Evolutionary conservation across 2,113 vertebrate genomes (phyloP).

Genomic region (Oenanthe melanoleuca): DNA sequence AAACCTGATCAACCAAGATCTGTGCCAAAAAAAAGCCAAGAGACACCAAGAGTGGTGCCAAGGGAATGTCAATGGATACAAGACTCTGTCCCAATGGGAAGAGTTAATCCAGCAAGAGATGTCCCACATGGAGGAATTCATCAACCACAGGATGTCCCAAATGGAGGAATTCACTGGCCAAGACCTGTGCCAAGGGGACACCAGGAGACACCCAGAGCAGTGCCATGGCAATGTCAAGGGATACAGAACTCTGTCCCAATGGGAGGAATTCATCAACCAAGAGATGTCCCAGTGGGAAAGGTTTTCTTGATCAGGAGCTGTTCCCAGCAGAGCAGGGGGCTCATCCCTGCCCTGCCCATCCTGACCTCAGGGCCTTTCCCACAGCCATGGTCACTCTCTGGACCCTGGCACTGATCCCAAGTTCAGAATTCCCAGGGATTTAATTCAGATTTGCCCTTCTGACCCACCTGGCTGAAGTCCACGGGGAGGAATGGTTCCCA

Average conservation of each 20-base stretch:
- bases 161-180: neutral
- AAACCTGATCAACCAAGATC: neutral
- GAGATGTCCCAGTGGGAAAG: neutral
- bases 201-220: neutral
- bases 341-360: neutral
- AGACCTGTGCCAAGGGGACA: neutral
- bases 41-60: neutral
- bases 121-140: neutral
- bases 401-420: neutral
- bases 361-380: neutral
- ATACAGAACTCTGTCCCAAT: neutral
- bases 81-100: neutral
- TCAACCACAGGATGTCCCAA: neutral
- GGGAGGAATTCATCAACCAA: neutral
- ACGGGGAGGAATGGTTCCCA: conserved; percentile 79
- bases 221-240: fast-evolving
- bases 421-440: conserved; percentile 15
- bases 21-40: fast-evolving
- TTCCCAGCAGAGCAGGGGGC: neutral
- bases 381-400: fast-evolving
- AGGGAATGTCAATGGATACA: neutral
- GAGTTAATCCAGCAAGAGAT: neutral
- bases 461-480: conserved; percentile 65
- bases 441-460: conserved; percentile 73
- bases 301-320: fast-evolving